Conservation (phyloP, 2,113 vertebrate genomes). For the Pheucticus melanocephalus region DNA sequence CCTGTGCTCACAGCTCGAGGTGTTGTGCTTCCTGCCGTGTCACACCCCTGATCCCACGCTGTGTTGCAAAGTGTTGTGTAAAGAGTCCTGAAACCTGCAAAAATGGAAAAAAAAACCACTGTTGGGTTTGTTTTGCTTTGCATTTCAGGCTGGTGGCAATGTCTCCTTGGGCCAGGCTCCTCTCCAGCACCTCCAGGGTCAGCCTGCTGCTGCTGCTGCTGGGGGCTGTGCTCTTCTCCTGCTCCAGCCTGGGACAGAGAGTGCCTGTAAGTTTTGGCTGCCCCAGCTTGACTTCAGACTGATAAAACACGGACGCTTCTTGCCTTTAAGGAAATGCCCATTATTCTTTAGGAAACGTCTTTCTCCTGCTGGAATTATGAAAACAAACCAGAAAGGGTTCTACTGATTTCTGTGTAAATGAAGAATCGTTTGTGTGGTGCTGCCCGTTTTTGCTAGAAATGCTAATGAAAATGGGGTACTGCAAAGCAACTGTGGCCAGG, state of each 20-base stretch:
- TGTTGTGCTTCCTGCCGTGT: neutral
- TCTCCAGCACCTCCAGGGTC: neutral
- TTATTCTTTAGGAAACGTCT: neutral
- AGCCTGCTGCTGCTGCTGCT: conserved; percentile 45
- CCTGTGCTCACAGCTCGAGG: neutral
- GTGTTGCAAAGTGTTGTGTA: neutral
- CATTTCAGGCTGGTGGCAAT: conserved; percentile 48
- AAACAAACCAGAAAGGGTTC: neutral
- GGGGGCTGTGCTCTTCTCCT: neutral
- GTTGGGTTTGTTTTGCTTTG: neutral
- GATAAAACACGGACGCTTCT: neutral
- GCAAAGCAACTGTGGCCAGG: neutral
- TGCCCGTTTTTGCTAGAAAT: neutral
- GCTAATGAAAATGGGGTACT: neutral
- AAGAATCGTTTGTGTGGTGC: accelerated
- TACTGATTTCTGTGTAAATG: neutral
- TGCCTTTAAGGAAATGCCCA: neutral
- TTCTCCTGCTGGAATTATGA: neutral
- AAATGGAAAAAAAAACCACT: neutral
- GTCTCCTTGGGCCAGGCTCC: neutral
- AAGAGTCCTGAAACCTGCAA: neutral
- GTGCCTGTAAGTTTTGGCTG: conserved; percentile 28
- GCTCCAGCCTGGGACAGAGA: neutral
- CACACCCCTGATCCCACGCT: neutral
- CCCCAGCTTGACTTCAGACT: neutral